phyloP scores from a whole-genome alignment of 2,113 vertebrate genomes.

The Paradoxurus hermaphroditus region DNA sequence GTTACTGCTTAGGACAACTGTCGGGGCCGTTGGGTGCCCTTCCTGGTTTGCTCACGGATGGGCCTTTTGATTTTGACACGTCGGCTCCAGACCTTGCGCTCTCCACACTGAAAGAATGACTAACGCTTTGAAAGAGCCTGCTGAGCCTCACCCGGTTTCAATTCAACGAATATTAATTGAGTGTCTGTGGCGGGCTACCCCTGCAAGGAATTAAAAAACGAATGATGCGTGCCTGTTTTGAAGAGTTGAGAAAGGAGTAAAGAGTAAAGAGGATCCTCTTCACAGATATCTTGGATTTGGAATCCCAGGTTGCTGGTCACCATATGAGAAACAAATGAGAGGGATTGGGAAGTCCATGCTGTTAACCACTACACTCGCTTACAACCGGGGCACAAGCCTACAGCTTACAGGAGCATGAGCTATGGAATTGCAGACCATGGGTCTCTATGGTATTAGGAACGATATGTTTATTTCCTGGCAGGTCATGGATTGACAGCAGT shows the following conservation, averaged over 20 bases:
- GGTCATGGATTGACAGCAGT: conserved; percentile 94
- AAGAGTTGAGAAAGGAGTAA: neutral
- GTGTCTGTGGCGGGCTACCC: neutral
- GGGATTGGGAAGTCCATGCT: neutral
- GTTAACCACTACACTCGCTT: neutral
- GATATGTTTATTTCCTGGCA: conserved; percentile 67
- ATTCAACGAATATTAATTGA: neutral
- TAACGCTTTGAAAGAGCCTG: neutral
- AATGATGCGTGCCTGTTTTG: rapidly evolving
- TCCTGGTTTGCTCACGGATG: neutral
- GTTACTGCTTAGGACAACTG: neutral
- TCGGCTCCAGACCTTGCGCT: neutral
- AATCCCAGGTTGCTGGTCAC: neutral
- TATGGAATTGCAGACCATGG: neutral
- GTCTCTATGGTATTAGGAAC: neutral
- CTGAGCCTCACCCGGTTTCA: neutral
- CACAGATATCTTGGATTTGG: neutral
- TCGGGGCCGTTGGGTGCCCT: neutral
- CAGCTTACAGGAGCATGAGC: neutral
- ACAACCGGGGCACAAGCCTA: neutral
- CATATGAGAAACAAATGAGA: neutral
- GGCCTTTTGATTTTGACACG: neutral
- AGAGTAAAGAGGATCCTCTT: neutral
- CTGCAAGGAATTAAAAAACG: neutral
- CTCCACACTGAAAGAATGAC: neutral